Conservation (phyloP, 1,140 invertebrate species). For the Meteorus sp. region DNA sequence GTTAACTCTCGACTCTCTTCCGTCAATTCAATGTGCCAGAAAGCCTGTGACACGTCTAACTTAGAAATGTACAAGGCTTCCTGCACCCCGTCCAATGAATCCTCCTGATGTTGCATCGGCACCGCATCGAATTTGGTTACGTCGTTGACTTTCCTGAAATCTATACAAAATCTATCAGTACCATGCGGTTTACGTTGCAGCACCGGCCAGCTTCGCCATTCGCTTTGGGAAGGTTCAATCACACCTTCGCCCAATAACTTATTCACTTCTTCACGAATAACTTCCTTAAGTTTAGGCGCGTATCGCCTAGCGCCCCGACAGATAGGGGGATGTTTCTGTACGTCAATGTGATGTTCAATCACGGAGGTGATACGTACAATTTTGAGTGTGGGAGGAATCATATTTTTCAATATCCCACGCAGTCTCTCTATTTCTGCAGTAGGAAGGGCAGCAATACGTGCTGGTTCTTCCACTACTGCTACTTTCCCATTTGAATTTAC, state of each 20-base stretch:
- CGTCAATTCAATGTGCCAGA: constrained; percentile 12
- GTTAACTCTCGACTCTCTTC: constrained; percentile 1
- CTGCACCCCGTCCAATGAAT: constrained; percentile 3
- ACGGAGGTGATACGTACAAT: constrained; percentile 14
- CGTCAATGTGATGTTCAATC: constrained; percentile 40
- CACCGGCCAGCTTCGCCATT: constrained; percentile 11
- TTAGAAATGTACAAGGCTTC: constrained; percentile 16
- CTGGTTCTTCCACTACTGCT: no score
- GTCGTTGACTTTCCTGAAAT: constrained; percentile 13
- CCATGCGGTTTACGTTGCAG: not conserved
- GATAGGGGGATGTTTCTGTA: constrained; percentile 35
- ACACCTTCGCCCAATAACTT: constrained; percentile 5
- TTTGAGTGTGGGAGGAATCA: not conserved
- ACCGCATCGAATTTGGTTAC: constrained; percentile 8
- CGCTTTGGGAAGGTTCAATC: not conserved
- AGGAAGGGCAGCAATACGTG: no score
- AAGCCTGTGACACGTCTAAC: constrained; percentile 18
- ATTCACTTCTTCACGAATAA: not conserved
- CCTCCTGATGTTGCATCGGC: constrained; percentile 19
- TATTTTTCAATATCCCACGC: no score
- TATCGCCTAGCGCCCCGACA: constrained; percentile 27
- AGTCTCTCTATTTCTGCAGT: no score
- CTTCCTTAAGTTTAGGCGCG: not conserved
- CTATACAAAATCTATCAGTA: constrained; percentile 5
- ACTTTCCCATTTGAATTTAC: no score